Evolutionary conservation across 2,888 invertebrate genomes (phyloP), one percentile per base, ranked within the genome.

Genomic region (Hirtodrosophila duncani): DNA sequence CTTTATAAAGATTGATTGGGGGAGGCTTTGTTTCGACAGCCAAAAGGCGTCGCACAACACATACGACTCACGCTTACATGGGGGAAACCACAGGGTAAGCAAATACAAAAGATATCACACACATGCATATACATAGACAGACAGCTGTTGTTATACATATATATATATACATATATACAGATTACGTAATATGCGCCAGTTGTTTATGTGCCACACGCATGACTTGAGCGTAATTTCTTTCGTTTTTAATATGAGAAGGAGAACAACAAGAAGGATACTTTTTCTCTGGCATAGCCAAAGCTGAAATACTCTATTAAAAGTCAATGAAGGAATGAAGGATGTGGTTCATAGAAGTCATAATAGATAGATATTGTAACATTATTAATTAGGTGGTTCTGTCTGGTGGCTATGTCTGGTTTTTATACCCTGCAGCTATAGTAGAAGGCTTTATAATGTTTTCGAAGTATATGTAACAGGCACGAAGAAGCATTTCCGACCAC

Each of bases 1-100:
- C 57, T 72, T 71, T 77, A 71, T 72, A 77, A 77, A 71, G 71
- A 71, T 71, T 77, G 71, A 71, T 71, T 77, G 78, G 74, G 33
- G 49, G 20, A 26, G 55, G 60, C 64, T 64, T 64, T 52, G 29
- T 39, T 26, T 16, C 7, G 3, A 37, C 21, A 27, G 27, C 34
- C 56, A 43, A 45, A 55, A 46, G 60, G 51, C 51, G 53, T 10
- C 50, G 14, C 23, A 20, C 21, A 31, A 56, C 53, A 61, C 69
- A 53, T 30, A 46, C 39, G 49, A 36, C 41, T 36, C 36, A 16
- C 23, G 21, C 17, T 9, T 4, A 17, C 37, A 38, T n/a, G n/a
- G n/a, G n/a, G 59, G 51, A 69, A 69, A 45, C 74, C 68, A 59
- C 71, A 66, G 18, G 33, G 43, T 62, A 62, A 64, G 62, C 72